These are phyloP conservation scores for Drosophila biarmipes DNA, from an alignment of 1,140 invertebrate species.

Conservation along the genomic window DNA sequence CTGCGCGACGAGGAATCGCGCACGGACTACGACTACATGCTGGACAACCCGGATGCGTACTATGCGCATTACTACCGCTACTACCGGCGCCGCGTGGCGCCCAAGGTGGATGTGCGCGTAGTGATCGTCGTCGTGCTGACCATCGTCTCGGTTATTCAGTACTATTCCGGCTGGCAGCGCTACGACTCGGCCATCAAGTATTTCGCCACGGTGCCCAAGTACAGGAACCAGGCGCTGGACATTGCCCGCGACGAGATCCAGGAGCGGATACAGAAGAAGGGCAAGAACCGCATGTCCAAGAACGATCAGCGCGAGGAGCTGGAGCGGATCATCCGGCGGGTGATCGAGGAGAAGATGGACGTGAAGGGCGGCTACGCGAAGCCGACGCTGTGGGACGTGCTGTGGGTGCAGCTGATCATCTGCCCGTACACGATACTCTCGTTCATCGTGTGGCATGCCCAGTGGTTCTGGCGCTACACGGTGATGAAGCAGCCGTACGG, in stretches of 20 bases:
- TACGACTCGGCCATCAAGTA: slow-evolving; percentile 94
- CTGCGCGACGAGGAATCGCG: slow-evolving; percentile 95
- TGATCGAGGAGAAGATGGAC: slow-evolving; percentile 96
- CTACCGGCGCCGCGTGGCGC: slow-evolving; percentile 92
- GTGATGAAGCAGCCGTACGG: slow-evolving; percentile 91
- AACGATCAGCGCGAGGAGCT: slow-evolving; percentile 91
- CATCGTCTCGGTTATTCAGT: slow-evolving; percentile 93
- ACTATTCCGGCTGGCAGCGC: slow-evolving; percentile 90
- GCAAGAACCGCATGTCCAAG: slow-evolving; percentile 87
- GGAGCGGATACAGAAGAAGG: slow-evolving; percentile 85
- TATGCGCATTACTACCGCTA: slow-evolving; percentile 96
- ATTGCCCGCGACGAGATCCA: slow-evolving; percentile 90
- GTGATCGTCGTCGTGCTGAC: slow-evolving; percentile 93
- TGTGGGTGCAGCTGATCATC: slow-evolving; percentile 93
- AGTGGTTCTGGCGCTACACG: slow-evolving; percentile 92
- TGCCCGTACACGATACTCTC: slow-evolving; percentile 89
- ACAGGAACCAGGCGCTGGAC: slow-evolving; percentile 92
- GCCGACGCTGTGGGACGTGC: slow-evolving; percentile 89
- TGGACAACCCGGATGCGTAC: slow-evolving; percentile 96
- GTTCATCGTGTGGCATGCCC: slow-evolving; percentile 90
- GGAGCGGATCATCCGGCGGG: slow-evolving; percentile 89
- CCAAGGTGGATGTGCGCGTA: slow-evolving; percentile 95
- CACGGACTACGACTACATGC: slow-evolving; percentile 96
- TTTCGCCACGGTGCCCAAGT: slow-evolving; percentile 94
- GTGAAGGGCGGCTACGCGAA: slow-evolving; percentile 95